phyloP scores from a whole-genome alignment of 2,113 vertebrate genomes.

The Alethe castanea region DNA sequence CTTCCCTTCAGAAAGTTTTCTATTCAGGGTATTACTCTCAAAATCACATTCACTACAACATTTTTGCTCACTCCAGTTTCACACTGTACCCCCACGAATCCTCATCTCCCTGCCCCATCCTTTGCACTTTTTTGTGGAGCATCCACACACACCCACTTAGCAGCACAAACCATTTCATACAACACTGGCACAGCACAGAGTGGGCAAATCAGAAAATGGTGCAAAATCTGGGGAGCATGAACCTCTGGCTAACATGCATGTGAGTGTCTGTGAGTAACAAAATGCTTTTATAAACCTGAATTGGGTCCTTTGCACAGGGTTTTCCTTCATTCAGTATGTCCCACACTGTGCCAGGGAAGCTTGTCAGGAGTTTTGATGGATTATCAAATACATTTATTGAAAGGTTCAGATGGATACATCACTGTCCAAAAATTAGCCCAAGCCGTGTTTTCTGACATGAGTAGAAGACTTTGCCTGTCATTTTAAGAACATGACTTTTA shows the following conservation, averaged over 20 bases:
- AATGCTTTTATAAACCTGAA: not conserved
- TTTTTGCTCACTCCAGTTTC: not conserved
- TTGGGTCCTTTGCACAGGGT: not conserved
- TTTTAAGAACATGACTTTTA: not conserved
- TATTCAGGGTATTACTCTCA: not conserved
- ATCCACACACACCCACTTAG: not conserved
- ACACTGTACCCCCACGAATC: not conserved
- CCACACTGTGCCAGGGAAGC: not conserved
- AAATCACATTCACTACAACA: not conserved
- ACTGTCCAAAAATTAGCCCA: not conserved
- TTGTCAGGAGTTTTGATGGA: not conserved
- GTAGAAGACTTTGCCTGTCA: not conserved
- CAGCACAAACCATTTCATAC: not conserved
- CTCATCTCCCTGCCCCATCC: not conserved
- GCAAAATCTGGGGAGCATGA: not conserved
- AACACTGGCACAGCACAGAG: not conserved
- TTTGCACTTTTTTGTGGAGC: not conserved
- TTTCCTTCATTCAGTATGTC: not conserved
- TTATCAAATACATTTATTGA: not conserved
- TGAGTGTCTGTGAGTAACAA: not conserved
- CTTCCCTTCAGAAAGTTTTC: not conserved
- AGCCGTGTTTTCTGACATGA: not conserved
- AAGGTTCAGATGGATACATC: not conserved
- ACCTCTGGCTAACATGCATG: not conserved
- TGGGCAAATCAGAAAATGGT: rapidly evolving